These are phyloP conservation scores for Ginglymostoma cirratum DNA, from an alignment of 2,113 vertebrate species.

Conservation along the genomic window DNA sequence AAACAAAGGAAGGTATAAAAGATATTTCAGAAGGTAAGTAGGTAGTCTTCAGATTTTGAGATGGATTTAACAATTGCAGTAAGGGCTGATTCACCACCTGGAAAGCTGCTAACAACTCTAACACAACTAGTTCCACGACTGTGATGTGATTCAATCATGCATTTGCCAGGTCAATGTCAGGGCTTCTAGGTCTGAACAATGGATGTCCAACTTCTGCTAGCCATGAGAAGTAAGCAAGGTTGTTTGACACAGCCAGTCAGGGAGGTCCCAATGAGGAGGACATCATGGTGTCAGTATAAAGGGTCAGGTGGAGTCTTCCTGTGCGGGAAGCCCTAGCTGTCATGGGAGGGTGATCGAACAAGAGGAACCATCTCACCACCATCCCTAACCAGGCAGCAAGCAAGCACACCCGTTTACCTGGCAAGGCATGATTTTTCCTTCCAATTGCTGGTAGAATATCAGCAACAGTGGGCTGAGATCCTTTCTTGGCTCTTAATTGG, in stretches of 20 bases:
- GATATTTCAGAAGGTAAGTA: not conserved
- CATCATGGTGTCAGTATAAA: too few species aligned
- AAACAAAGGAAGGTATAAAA: not conserved
- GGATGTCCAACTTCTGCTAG: not conserved
- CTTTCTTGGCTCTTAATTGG: too few species aligned
- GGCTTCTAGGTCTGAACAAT: not conserved
- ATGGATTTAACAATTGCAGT: not conserved
- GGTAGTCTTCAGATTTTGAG: not conserved
- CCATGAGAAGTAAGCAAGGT: not conserved
- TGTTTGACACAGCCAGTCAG: not conserved
- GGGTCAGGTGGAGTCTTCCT: too few species aligned
- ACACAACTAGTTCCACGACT: not conserved
- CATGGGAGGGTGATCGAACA: too few species aligned
- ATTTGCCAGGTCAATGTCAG: not conserved
- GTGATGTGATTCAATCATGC: not conserved
- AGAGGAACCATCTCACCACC: too few species aligned
- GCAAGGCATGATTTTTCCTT: too few species aligned
- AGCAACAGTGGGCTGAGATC: too few species aligned
- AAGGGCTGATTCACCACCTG: not conserved
- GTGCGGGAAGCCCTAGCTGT: too few species aligned
- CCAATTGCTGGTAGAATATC: too few species aligned
- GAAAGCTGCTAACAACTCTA: not conserved
- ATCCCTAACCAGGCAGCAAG: too few species aligned
- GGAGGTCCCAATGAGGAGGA: not conserved
- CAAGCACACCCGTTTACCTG: too few species aligned